Evolutionary conservation across 2,888 invertebrate genomes (phyloP).

Genomic region (Beris morrisii): DNA sequence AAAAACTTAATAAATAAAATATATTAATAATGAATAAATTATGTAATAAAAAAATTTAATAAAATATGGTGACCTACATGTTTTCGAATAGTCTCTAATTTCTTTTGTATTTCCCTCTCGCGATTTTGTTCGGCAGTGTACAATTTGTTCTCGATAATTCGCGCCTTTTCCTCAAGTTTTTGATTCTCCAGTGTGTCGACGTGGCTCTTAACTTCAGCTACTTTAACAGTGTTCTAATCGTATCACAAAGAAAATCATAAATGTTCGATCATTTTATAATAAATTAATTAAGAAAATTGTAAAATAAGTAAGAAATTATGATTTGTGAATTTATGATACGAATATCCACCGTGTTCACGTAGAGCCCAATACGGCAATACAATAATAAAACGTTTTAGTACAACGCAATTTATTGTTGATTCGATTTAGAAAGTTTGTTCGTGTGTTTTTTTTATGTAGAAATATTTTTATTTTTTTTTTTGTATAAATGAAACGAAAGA

Average conservation of each 20-base stretch:
- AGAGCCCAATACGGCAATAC: too few species aligned
- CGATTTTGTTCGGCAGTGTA: conserved; percentile 80
- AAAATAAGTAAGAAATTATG: not conserved
- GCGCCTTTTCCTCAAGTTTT: conserved; percentile 68
- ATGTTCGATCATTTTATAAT: conserved; percentile 6
- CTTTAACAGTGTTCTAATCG: conserved; percentile 65
- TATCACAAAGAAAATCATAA: conserved; percentile 26
- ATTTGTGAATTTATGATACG: too few species aligned
- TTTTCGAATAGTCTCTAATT: conserved; percentile 81
- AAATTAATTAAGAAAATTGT: conserved; percentile 13
- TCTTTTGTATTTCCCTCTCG: conserved; percentile 81
- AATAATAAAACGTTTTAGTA: too few species aligned
- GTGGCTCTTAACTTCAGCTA: conserved; percentile 69
- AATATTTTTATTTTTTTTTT: too few species aligned
- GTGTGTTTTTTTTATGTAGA: too few species aligned
- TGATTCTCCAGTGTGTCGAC: conserved; percentile 62
- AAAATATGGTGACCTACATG: conserved; percentile 65
- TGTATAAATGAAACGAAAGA: too few species aligned
- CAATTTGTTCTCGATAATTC: conserved; percentile 73
- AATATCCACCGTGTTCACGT: too few species aligned
- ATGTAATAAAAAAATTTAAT: conserved; percentile 36
- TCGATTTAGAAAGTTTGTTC: too few species aligned
- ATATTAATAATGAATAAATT: conserved; percentile 33
- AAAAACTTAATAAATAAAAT: conserved; percentile 26
- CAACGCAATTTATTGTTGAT: too few species aligned